A percentile compares a stretch with the other conserved stretches of the same genome.
Evolutionary conservation across 2,113 vertebrate species (phyloP).

Genomic region (Pteropus alecto): DNA sequence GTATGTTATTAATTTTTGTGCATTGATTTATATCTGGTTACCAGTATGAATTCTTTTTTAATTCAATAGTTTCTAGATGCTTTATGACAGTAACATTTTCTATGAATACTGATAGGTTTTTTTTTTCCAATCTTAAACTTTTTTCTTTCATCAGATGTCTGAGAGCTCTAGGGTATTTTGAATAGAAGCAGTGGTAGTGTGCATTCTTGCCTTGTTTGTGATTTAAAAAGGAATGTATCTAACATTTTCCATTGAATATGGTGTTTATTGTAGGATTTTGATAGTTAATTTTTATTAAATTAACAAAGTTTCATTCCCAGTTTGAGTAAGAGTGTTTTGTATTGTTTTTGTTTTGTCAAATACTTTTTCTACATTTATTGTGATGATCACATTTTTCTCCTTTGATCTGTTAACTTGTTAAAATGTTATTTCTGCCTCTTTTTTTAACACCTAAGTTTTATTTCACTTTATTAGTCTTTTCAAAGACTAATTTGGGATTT

Average conservation of each 20-base stretch:
- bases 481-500: not conserved
- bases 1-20: not conserved
- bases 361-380: constrained; percentile 25
- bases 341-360: constrained; percentile 22
- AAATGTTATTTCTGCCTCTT: not conserved
- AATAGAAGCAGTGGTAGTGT: not conserved
- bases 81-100: not conserved
- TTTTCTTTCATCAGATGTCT: not conserved
- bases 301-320: not conserved
- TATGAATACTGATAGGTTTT: not conserved
- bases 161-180: not conserved
- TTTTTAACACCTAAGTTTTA: not conserved
- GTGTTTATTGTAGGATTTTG: not conserved
- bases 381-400: not conserved
- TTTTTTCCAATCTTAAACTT: not conserved
- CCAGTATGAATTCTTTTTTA: not conserved
- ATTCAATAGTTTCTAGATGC: not conserved
- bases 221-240: not conserved
- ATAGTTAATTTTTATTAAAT: not conserved
- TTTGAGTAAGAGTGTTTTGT: not conserved
- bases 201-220: not conserved
- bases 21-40: not conserved
- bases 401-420: not conserved
- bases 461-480: constrained; percentile 9
- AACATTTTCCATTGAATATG: not conserved